Evolutionary conservation across 1,140 invertebrate species (phyloP), one percentile per base, ranked within the genome.

Genomic region (Drosophila sturtevanti): DNA sequence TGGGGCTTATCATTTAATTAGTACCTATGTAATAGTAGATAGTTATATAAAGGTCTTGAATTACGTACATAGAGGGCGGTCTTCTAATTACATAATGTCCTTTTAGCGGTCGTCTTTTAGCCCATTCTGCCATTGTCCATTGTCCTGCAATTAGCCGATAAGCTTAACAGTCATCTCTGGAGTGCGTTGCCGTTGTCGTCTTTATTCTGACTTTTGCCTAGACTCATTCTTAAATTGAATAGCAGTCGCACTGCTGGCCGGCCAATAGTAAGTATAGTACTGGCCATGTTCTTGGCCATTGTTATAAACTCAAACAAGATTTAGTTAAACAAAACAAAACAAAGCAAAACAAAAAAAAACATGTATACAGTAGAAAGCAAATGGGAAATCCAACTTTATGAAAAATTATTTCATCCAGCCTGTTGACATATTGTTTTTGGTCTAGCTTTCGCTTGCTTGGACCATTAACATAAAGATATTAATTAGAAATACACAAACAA

Each of bases 111-210:
- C 44, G 21, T 59, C 12, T 18, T 12, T 31, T 16, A 14, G 54
- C 44, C 34, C 5, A 38, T 35, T n/a, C 66, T 27, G 5, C 31
- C 79, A 70, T 76, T 82, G 79, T 87, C 31, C 79, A 70, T 76
- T 82, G 79, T 87, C 55, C 75, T 54, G 71, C 80, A 78, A 81
- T 81, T 81, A 78, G 67, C 41, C 68, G 71, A 67, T 74, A 78
- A 54, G 41, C 41, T 48, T 10, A 2, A 48, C 41, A 48, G 41
- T 48, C 41, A 48, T 48, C 41, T 48, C 41, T 48, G 18, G 16
- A 70, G 38, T 18, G 63, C 24, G 55, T 31, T 38, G 55, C 52
- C 54, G 18, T 21, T 31, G 55, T 44, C 54, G 56, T 70, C 10
- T 18, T 10, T 14, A 59, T 9, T 27, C 61, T 67, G 69, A 65